phyloP scores from a whole-genome alignment of 2,888 invertebrate species.

The Neoitamus cyanurus region DNA sequence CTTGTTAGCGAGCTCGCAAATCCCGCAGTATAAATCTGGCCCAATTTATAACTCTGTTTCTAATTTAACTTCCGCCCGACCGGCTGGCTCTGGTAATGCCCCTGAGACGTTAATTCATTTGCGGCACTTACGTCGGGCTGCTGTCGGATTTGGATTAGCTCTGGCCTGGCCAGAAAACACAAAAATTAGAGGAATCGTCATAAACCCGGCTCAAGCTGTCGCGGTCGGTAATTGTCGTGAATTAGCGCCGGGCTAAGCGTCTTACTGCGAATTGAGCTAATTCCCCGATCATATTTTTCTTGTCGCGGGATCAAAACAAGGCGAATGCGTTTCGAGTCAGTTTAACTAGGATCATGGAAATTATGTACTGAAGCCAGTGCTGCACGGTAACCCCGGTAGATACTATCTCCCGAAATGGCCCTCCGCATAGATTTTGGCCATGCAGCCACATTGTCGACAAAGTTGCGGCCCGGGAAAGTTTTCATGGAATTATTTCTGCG shows the following conservation, averaged over 20 bases:
- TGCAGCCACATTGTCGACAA: neutral
- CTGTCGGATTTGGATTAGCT: conserved; percentile 55
- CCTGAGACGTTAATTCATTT: conserved; percentile 50
- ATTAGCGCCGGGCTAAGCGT: conserved; percentile 49
- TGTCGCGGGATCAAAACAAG: neutral
- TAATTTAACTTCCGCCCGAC: conserved; percentile 54
- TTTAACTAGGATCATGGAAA: neutral
- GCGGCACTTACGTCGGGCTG: conserved; percentile 50
- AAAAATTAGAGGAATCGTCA: conserved; percentile 55
- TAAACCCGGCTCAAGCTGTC: conserved; percentile 56
- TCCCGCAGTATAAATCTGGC: conserved; percentile 43
- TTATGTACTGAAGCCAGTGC: neutral
- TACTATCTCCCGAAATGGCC: neutral
- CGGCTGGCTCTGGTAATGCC: conserved; percentile 31
- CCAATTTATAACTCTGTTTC: conserved; percentile 56
- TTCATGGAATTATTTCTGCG: neutral
- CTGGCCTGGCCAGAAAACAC: conserved; percentile 47
- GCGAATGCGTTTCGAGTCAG: neutral
- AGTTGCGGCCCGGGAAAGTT: neutral
- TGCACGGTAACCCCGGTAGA: neutral
- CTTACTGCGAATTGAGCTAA: conserved; percentile 12
- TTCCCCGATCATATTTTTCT: neutral
- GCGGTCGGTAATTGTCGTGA: conserved; percentile 55
- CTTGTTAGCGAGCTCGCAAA: conserved; percentile 4
- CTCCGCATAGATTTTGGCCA: neutral